Conservation (phyloP, 2,888 invertebrate genomes). For the Folsomia manolachei region DNA sequence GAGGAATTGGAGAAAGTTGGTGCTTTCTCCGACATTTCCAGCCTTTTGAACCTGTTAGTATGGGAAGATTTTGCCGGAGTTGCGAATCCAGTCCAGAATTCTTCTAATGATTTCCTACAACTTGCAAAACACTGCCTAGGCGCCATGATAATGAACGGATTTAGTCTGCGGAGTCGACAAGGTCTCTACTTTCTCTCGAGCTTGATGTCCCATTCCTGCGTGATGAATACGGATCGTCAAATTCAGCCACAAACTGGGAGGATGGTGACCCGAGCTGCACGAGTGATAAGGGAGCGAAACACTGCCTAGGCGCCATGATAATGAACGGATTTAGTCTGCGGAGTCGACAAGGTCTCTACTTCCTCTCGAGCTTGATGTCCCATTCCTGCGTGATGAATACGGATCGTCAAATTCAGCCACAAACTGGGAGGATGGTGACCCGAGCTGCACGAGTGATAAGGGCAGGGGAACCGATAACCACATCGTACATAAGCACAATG, state of each 20-base stretch:
- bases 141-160: conserved; percentile 44
- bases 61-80: conserved; percentile 28
- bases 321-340: conserved; percentile 43
- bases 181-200: conserved; percentile 45
- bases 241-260: conserved; percentile 32
- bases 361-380: conserved; percentile 44
- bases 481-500: conserved; percentile 39
- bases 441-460: conserved; percentile 40
- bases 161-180: conserved; percentile 37
- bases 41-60: conserved; percentile 27
- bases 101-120: conserved; percentile 12
- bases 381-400: conserved; percentile 46
- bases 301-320: conserved; percentile 38
- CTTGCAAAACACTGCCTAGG: conserved; percentile 37
- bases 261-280: not conserved
- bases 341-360: conserved; percentile 43
- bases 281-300: conserved; percentile 30
- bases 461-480: conserved; percentile 41
- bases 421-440: conserved; percentile 38
- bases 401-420: conserved; percentile 42
- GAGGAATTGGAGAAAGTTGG: conserved; percentile 30
- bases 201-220: conserved; percentile 44
- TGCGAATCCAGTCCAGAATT: not conserved
- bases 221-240: conserved; percentile 45
- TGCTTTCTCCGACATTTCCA: conserved; percentile 24